A percentile compares a stretch with the other conserved stretches of the same genome.
phyloP scores from a whole-genome alignment of 2,113 vertebrate genomes.

The Damaliscus lunatus region DNA sequence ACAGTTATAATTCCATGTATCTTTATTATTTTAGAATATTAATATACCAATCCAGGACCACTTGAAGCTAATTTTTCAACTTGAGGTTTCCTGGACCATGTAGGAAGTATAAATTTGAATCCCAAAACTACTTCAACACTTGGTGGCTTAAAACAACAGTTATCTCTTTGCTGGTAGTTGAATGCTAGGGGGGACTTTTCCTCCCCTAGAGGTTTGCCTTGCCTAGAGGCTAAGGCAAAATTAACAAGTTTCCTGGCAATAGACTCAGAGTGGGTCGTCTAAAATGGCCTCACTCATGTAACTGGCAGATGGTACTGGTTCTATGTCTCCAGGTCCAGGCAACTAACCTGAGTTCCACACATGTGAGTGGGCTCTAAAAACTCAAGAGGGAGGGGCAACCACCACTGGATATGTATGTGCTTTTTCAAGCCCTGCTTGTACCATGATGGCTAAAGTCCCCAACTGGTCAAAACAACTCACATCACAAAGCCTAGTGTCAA shows the following conservation, averaged over 20 bases:
- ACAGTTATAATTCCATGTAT: neutral
- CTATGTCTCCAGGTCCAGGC: neutral
- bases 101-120: neutral
- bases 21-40: neutral
- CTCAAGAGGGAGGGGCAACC: neutral
- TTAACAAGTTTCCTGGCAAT: neutral
- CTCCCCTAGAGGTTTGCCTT: neutral
- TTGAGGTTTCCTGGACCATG: neutral
- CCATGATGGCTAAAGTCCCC: neutral
- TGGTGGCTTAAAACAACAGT: neutral
- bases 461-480: neutral
- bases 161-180: neutral
- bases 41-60: neutral
- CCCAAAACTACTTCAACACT: neutral
- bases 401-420: too few species aligned
- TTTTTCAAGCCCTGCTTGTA: neutral
- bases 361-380: neutral
- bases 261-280: neutral
- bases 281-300: neutral
- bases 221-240: neutral
- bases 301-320: neutral
- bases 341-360: neutral
- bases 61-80: slow-evolving; percentile 1
- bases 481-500: neutral
- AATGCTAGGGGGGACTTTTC: neutral